These are phyloP conservation scores for Aleiodes testaceus DNA, from an alignment of 2,888 invertebrate species.

Conservation along the genomic window DNA sequence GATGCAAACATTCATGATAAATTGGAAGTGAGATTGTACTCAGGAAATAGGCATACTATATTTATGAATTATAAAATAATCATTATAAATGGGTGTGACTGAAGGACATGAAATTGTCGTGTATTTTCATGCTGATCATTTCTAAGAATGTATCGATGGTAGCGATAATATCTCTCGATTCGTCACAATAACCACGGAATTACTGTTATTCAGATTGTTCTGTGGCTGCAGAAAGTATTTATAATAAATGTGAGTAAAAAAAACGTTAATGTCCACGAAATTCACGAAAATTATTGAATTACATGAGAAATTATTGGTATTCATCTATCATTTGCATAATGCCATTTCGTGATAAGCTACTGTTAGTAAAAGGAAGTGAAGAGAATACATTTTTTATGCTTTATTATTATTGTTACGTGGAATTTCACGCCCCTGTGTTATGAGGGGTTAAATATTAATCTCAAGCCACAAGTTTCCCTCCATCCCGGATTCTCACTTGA, in stretches of 20 bases:
- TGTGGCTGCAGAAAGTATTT: constrained; percentile 12
- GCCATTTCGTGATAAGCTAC: constrained; percentile 52
- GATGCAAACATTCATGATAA: no score
- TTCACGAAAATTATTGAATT: constrained; percentile 53
- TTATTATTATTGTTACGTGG: constrained; percentile 2
- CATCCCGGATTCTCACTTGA: constrained; percentile 5
- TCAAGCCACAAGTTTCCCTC: background rate
- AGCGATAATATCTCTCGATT: constrained; percentile 30
- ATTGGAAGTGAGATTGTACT: no score
- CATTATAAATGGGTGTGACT: constrained; percentile 23
- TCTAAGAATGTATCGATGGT: constrained; percentile 26
- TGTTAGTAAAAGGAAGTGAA: constrained; percentile 33
- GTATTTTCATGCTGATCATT: constrained; percentile 6
- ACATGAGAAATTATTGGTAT: constrained; percentile 19
- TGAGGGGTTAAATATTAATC: constrained; percentile 9
- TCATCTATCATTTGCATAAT: constrained; percentile 55
- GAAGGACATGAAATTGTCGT: constrained; percentile 7
- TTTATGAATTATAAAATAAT: constrained; percentile 8
- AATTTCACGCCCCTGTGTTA: constrained; percentile 10
- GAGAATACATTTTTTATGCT: background rate
- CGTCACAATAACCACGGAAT: constrained; percentile 41
- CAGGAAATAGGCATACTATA: no score
- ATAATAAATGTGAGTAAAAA: constrained; percentile 49
- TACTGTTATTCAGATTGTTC: constrained; percentile 27
- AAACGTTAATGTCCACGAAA: constrained; percentile 26